A percentile compares a stretch with the other conserved stretches of the same genome.
Evolutionary conservation across 1,140 invertebrate species (phyloP).

Genomic region (Helicoverpa zea): DNA sequence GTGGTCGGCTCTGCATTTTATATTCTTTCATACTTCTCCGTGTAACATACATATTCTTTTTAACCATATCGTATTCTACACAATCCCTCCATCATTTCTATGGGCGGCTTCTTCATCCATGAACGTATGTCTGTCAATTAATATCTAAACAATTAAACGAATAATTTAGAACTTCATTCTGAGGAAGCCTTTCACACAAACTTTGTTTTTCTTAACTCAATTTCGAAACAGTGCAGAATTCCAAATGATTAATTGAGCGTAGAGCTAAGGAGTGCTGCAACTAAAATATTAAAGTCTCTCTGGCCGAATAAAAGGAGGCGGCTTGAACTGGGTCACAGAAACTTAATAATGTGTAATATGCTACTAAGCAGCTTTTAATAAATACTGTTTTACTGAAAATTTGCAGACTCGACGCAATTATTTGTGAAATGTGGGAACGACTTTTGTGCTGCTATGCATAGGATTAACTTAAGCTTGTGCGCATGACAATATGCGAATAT

Average conservation of each 20-base stretch:
- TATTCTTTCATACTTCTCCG: no score
- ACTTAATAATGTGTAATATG: slow-evolving; percentile 35
- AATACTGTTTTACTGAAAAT: slow-evolving; percentile 28
- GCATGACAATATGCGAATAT: no score
- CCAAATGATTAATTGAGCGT: slow-evolving; percentile 29
- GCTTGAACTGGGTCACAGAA: slow-evolving; percentile 19
- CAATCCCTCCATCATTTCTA: no score
- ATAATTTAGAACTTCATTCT: neutral
- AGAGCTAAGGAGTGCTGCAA: slow-evolving; percentile 26
- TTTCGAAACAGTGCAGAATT: slow-evolving; percentile 17
- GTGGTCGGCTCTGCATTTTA: no score
- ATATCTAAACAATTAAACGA: no score
- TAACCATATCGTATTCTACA: no score
- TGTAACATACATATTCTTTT: no score
- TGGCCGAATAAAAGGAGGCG: slow-evolving; percentile 16
- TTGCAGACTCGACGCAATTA: neutral
- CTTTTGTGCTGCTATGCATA: neutral
- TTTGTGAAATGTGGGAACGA: neutral
- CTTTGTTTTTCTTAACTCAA: neutral
- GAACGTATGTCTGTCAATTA: no score
- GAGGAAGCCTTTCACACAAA: neutral
- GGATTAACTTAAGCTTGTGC: no score
- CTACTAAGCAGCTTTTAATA: slow-evolving; percentile 28
- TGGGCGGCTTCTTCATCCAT: no score
- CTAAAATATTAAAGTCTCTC: slow-evolving; percentile 37